Base-by-base conservation (phyloP, 2,888 invertebrate species). In the Chaetogeoica ovagalla region DNA sequence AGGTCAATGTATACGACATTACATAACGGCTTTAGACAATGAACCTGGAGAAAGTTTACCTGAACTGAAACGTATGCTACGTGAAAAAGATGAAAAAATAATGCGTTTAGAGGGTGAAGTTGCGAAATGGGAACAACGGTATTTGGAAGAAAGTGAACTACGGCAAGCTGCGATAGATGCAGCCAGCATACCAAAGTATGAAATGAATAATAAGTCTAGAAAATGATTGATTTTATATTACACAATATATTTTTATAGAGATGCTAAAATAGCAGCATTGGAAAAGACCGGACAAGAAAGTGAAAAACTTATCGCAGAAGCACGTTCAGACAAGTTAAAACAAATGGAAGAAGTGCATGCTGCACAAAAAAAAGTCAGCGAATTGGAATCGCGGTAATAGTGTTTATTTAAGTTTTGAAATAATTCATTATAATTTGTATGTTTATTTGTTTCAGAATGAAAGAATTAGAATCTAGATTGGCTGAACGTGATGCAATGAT, bases 401-500 rank as follows among this genome's bases (percentile, higher is more conserved):
- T 39, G 39, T 30, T 15, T 39, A 19, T 59, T 17, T 62, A 21
- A n/a, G 43, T n/a, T 55, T 17, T 37, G 4, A 21, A 1, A 21
- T 21, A 52, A 59, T 43, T 69, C 39, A 11, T 19, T 73, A 1
- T 59, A 17, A 2, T 7, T 48, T 48, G 6, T 11, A 48, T 48
- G 6, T 59, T 68, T 55, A 52, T 82, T 81, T 43, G 73, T 84
- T 83, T 39, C 83, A 92, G 92, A 85, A 90, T 94, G 84, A 95
- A 95, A 86, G 94, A 94, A 86, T 87, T 94, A 83, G 95, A 96
- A 86, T 94, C 94, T 6, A 94, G 94, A 85, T 89, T 96, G 81
- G 94, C 94, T 0, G 95, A 96, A 86, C 91, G 93, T 81, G 95
- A 96, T 85, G 95, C 95, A 0, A 94, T 96, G 93, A 94, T 96